phyloP scores from a whole-genome alignment of 2,888 invertebrate species.

The Mimachlamys varia region DNA sequence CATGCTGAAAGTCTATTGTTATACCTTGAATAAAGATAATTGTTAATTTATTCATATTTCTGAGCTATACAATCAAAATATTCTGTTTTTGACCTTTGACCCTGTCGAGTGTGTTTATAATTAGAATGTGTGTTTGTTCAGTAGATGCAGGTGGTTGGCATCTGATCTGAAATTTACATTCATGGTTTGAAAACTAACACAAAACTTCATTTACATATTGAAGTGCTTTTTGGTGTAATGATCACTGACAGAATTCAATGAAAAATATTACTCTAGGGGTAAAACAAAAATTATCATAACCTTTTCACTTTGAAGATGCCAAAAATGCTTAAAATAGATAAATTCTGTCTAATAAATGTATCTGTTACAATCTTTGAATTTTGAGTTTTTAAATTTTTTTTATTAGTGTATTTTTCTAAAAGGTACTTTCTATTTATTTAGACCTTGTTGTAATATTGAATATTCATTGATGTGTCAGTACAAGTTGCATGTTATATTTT shows the following conservation, averaged over 20 bases:
- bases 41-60: neutral
- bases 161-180: conserved; percentile 15
- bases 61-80: neutral
- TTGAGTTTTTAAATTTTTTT: too few species aligned
- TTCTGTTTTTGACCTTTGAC: neutral
- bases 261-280: neutral
- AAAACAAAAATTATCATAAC: too few species aligned
- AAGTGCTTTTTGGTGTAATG: conserved; percentile 7
- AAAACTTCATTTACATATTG: neutral
- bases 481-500: too few species aligned
- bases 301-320: too few species aligned
- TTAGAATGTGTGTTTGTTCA: neutral
- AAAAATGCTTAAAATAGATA: too few species aligned
- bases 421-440: too few species aligned
- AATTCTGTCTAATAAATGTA: too few species aligned
- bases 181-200: conserved; percentile 36
- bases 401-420: too few species aligned
- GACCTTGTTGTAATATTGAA: too few species aligned
- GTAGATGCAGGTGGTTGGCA: conserved; percentile 5
- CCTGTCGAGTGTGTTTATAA: neutral
- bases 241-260: conserved; percentile 4
- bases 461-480: too few species aligned
- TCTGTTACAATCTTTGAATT: too few species aligned
- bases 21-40: neutral
- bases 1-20: neutral